Percentiles rank a stretch among this genome's conserved stretches.
phyloP scores from a whole-genome alignment of 2,888 invertebrate genomes.

The Metacarcinus magister region DNA sequence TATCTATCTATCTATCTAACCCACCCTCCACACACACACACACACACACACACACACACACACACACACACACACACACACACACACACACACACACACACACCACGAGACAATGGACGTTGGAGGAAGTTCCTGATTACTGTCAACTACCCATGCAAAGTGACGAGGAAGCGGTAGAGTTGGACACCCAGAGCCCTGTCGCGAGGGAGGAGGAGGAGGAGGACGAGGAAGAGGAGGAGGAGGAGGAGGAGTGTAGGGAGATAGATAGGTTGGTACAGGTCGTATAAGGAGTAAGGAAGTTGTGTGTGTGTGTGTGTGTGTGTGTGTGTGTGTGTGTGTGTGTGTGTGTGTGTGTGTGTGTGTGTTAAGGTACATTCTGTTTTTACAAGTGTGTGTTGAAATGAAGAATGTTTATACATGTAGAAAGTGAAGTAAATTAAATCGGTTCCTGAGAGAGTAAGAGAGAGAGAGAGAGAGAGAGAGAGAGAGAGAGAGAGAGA shows the following conservation, averaged over 20 bases:
- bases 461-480: constrained; percentile 20
- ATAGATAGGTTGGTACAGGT: not conserved
- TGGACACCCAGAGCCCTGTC: constrained; percentile 66
- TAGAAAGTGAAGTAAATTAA: not conserved
- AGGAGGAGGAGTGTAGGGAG: not conserved
- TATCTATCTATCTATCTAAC: too few species aligned
- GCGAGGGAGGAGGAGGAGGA: constrained; percentile 61
- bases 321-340: constrained; percentile 49
- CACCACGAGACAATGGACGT: constrained; percentile 69
- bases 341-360: constrained; percentile 51
- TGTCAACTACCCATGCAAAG: constrained; percentile 74
- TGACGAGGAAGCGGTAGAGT: constrained; percentile 68
- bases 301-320: constrained; percentile 40
- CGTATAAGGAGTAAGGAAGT: not conserved
- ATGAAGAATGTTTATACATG: not conserved
- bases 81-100: constrained; percentile 69
- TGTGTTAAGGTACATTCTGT: not conserved
- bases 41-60: not conserved
- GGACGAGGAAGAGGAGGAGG: too few species aligned
- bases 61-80: constrained; percentile 66
- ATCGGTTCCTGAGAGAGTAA: not conserved
- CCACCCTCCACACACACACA: not conserved
- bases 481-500: not conserved
- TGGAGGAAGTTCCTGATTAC: constrained; percentile 74
- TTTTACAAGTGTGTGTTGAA: not conserved